Evolutionary conservation across 2,113 vertebrate genomes (phyloP), one percentile per base, ranked within the genome.

Genomic region (Paramormyrops kingsleyae): DNA sequence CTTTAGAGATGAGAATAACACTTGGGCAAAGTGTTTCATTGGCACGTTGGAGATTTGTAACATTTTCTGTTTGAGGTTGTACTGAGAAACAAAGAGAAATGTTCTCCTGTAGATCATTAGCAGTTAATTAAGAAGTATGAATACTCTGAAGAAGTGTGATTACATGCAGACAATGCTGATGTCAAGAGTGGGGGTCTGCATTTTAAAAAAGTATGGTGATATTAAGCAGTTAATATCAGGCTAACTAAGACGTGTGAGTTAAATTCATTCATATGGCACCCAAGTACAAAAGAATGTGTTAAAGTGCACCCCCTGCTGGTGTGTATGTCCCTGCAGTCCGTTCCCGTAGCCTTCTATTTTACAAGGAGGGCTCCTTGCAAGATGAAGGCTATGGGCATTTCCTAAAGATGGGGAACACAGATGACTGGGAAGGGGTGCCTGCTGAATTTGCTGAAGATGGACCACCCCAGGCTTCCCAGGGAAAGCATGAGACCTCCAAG

Each of bases 271-370:
- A 49, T 27, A 27, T 5, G 24, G 4, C 83, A 31, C 8, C 46
- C 47, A 47, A 50, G 44, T 27, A 86, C n/a, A 47, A 86, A 12
- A 6, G 2, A 84, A 27, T 21, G n/a, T 53, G 50, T 49, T 87
- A 27, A 87, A 53, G 5, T 27, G 85, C 3, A 0, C 50, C 85
- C 27, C 85, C 50, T 53, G 50, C 15, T 53, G 85, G 47, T 87
- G 31, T 42, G n/a, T 87, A 46, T 87, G 85, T 87, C 44, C 24
- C n/a, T 95, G 47, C 94, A 99, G 99, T 99, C 95, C 98, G 97
- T 8, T 99, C 98, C 89, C 96, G 98, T 91, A 99, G 96, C 95
- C 97, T 99, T 89, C 97, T 99, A 93, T 99, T 98, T 96, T 99
- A 98, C 53, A 97, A 98, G 2, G 98, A 99, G 90, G 96, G 95